Evolutionary conservation across 1,140 invertebrate species (phyloP), one percentile per base, ranked within the genome.

Genomic region (Aphaenogaster floridana): DNA sequence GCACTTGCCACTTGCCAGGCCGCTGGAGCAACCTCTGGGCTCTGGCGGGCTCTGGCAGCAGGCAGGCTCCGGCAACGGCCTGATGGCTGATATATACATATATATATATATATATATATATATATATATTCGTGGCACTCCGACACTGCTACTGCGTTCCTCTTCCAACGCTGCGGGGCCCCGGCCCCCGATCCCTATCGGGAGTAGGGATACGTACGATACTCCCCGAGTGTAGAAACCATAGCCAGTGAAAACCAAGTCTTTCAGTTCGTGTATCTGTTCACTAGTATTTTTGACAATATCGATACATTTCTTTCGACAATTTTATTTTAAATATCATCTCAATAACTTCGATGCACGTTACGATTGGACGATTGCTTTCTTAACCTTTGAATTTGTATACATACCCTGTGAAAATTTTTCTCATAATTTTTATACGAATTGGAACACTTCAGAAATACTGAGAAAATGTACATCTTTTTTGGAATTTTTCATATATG

Each of bases 1-100:
- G 77, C 87, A 91, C 80, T 87, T 76, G 80, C 80, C 80, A 87
- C 87, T 91, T 90, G 81, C 66, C 85, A 66, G 86, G 28, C 86
- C 54, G 89, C 86, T 81, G 90, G 81, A 88, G 77, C 72, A 87
- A 74, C 86, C 66, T 76, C 66, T 66, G 28, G 28, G 28, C 28
- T 28, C 28, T 28, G 28, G 28, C 28, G 28, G 28, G 28, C 28
- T 28, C 28, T 28, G 28, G 28, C 28, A 28, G 28, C 28, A 28
- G 28, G 28, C 28, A 28, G 28, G 28, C 28, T 28, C 28, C 28
- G 28, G 87, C 69, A 78, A 68, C 87, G 69, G 68, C 54, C 78
- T 76, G 81, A 88, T 28, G 28, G 28, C 28, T 28, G 28, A 28
- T 28, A 28, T 28, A 28, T 28, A 28, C 28, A 28, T 28, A 28